These are phyloP conservation scores for Nycticebus coucang DNA, from an alignment of 2,113 vertebrate species.

Conservation along the genomic window DNA sequence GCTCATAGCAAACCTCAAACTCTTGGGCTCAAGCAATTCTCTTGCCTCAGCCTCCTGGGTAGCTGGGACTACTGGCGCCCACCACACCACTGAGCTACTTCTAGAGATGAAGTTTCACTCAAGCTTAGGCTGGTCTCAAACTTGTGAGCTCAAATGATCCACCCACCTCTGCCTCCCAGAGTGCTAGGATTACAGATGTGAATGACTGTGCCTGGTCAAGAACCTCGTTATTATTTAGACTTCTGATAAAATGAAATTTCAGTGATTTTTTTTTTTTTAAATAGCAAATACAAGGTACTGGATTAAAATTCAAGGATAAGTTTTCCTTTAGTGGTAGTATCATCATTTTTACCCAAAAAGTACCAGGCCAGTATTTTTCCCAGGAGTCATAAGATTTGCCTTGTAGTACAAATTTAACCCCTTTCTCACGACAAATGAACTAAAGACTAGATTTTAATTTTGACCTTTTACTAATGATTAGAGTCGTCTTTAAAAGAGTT, in stretches of 20 bases:
- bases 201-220: neutral
- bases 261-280: conserved; percentile 37
- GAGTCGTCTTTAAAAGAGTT: neutral
- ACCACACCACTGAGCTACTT: too few species aligned
- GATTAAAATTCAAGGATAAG: conserved; percentile 33
- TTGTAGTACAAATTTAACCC: conserved; percentile 36
- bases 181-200: too few species aligned
- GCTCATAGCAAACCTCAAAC: too few species aligned
- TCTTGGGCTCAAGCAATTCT: too few species aligned
- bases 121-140: too few species aligned
- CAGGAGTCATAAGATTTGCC: conserved; percentile 22
- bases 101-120: too few species aligned
- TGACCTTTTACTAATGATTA: conserved; percentile 48
- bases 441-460: conserved; percentile 49
- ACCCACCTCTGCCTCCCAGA: too few species aligned
- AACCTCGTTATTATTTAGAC: neutral
- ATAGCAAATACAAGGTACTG: neutral
- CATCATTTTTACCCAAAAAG: neutral
- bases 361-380: conserved; percentile 36
- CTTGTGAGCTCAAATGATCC: too few species aligned
- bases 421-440: conserved; percentile 50
- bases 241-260: conserved; percentile 58
- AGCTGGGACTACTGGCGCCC: too few species aligned
- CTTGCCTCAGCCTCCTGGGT: too few species aligned
- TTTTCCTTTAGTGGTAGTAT: neutral